Conservation (phyloP, 2,113 vertebrate genomes). For the Platycercus adscitus region DNA sequence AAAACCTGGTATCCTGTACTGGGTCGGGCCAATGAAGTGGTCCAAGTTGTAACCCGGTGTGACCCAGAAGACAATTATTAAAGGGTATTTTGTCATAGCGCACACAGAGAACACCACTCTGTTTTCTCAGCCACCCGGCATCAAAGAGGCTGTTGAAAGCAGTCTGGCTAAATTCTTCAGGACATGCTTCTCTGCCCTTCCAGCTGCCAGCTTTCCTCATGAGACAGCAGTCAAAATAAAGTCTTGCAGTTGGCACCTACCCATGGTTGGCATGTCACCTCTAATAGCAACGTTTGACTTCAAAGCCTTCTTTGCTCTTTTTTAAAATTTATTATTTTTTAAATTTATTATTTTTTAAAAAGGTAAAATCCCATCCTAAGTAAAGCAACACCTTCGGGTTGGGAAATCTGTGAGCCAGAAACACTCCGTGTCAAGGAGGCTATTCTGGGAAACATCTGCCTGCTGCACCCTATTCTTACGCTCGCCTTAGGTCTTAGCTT, state of each 20-base stretch:
- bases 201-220: constrained; percentile 47
- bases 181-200: background rate
- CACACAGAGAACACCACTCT: background rate
- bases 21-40: rapidly evolving
- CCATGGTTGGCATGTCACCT: constrained; percentile 15
- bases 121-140: constrained; percentile 31
- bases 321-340: no score
- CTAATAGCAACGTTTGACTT: constrained; percentile 23
- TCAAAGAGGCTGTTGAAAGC: constrained; percentile 48
- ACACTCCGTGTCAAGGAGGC: rapidly evolving
- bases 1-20: background rate
- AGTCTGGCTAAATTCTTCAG: constrained; percentile 6
- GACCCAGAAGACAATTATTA: background rate
- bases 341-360: background rate
- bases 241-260: background rate
- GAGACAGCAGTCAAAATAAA: constrained; percentile 47
- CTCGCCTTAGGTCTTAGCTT: background rate
- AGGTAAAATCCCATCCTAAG: background rate
- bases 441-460: background rate
- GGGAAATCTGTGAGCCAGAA: background rate
- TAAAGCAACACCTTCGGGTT: background rate
- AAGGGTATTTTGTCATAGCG: background rate
- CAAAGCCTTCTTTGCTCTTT: background rate
- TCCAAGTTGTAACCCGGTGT: background rate
- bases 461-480: background rate